A percentile compares a stretch with the other conserved stretches of the same genome.
These are phyloP conservation scores for Deroplatys truncata DNA, from an alignment of 2,888 invertebrate genomes.

Conservation along the genomic window DNA sequence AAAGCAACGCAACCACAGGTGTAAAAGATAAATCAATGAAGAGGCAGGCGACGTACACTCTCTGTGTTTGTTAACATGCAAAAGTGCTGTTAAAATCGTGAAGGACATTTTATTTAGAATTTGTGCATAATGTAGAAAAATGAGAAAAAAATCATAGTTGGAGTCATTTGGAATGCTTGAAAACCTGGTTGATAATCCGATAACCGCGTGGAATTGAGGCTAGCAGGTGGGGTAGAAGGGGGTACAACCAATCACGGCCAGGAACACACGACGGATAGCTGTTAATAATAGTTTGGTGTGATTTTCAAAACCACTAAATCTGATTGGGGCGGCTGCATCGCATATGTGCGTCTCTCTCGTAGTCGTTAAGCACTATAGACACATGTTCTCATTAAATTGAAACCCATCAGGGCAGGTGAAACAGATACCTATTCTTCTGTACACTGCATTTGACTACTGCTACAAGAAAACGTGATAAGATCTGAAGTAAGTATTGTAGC, in stretches of 20 bases:
- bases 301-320: slow-evolving; percentile 11
- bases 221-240: neutral
- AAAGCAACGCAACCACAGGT: no score
- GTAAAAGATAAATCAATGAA: no score
- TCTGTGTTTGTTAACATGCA: no score
- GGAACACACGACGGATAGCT: neutral
- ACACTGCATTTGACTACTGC: neutral
- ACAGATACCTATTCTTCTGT: neutral
- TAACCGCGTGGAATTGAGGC: neutral
- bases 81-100: neutral
- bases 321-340: neutral
- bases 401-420: neutral
- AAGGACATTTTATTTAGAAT: neutral
- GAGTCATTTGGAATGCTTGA: neutral
- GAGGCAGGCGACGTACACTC: no score
- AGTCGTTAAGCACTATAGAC: neutral
- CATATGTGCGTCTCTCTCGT: neutral
- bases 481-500: no score
- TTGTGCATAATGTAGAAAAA: neutral
- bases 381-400: neutral
- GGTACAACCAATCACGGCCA: neutral
- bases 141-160: neutral
- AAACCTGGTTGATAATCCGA: neutral
- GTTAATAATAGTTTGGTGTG: neutral
- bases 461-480: neutral